A percentile compares a stretch with the other conserved stretches of the same genome.
Conservation (phyloP, 2,797 vertebrate genomes). For the Falco concolor region DNA sequence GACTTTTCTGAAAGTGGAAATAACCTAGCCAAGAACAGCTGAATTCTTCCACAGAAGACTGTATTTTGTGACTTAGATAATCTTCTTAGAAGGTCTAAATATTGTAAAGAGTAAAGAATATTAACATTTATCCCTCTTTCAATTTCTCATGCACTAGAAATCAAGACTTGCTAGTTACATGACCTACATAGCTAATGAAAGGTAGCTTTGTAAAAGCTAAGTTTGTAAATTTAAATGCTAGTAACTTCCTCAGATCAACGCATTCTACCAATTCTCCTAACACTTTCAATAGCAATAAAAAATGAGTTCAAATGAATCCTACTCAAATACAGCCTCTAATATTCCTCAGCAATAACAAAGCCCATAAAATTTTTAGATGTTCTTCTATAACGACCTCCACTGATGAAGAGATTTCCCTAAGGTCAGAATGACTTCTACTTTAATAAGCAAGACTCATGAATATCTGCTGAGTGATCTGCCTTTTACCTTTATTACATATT, state of each 20-base stretch:
- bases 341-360: too few relatives aligned
- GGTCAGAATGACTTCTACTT: neutral
- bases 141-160: neutral
- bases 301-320: neutral
- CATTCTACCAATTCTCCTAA: neutral
- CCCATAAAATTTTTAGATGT: neutral
- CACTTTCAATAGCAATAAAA: neutral
- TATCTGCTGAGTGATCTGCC: neutral
- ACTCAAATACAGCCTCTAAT: neutral
- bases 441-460: neutral
- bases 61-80: constrained; percentile 98
- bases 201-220: neutral
- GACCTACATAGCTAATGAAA: neutral
- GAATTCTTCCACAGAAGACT: constrained; percentile 97
- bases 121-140: neutral
- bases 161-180: neutral
- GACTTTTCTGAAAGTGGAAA: constrained; percentile 98
- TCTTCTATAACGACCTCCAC: neutral
- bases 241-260: neutral
- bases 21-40: constrained; percentile 93
- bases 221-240: neutral
- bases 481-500: neutral
- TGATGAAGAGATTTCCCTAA: neutral
- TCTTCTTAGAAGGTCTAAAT: constrained; percentile 89
- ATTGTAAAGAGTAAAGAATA: constrained; percentile 2